Conservation (phyloP, 1,140 invertebrate genomes). For the Centruroides vittatus region DNA sequence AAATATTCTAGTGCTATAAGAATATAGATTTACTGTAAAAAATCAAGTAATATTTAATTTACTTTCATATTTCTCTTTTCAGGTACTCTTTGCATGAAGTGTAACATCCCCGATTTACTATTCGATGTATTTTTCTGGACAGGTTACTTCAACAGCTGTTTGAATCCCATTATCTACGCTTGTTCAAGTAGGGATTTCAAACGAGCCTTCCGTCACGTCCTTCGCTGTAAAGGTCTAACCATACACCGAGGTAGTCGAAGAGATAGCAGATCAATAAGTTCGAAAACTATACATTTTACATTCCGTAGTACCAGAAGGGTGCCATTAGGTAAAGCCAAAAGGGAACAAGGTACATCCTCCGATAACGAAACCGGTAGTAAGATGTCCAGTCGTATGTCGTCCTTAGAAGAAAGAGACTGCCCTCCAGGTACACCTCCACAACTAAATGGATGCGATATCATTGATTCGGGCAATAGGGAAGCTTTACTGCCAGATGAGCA, state of each 20-base stretch:
- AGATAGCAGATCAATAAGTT: slow-evolving; percentile 8
- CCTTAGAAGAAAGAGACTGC: too few species aligned
- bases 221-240: slow-evolving; percentile 23
- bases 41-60: background rate
- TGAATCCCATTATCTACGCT: slow-evolving; percentile 54
- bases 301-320: slow-evolving; percentile 7
- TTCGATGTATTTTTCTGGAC: slow-evolving; percentile 48
- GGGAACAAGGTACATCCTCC: too few species aligned
- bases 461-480: too few species aligned
- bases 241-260: slow-evolving; percentile 2
- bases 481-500: too few species aligned
- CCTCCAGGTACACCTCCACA: too few species aligned
- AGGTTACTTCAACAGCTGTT: slow-evolving; percentile 52
- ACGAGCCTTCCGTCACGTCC: slow-evolving; percentile 34
- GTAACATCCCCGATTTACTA: slow-evolving; percentile 30
- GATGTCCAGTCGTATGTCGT: too few species aligned
- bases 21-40: too few species aligned
- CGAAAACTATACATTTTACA: slow-evolving; percentile 15
- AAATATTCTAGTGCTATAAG: too few species aligned
- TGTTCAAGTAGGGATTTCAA: slow-evolving; percentile 41
- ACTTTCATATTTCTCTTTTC: slow-evolving; percentile 17
- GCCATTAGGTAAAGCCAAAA: background rate
- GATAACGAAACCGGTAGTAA: too few species aligned
- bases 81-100: slow-evolving; percentile 34
- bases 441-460: too few species aligned